Conservation (phyloP, 2,113 vertebrate genomes). For the Agapornis roseicollis region DNA sequence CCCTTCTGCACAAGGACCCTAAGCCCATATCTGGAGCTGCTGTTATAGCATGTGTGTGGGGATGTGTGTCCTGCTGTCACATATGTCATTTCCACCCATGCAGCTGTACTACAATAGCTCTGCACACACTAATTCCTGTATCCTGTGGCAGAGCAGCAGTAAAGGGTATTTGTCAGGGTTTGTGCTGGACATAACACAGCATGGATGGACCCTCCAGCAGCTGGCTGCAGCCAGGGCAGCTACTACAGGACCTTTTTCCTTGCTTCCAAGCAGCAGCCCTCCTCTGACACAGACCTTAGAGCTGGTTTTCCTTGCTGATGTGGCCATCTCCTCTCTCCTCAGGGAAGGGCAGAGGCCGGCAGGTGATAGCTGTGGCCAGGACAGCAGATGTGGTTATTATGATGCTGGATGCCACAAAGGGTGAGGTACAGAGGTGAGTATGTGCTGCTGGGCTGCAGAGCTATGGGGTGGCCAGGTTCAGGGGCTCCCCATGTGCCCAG, state of each 20-base stretch:
- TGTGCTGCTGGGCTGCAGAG: neutral
- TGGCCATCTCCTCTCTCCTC: neutral
- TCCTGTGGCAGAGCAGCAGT: neutral
- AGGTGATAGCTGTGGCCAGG: conserved; percentile 96
- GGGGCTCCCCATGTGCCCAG: neutral
- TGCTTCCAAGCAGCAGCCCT: neutral
- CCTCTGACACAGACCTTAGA: accelerated
- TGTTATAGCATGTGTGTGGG: accelerated
- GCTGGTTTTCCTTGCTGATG: neutral
- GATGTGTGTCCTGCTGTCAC: no score
- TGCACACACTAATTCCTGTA: neutral
- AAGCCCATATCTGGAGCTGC: neutral
- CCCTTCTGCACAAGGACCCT: neutral
- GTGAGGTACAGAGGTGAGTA: conserved; percentile 91
- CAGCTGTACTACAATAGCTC: neutral
- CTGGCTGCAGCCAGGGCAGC: neutral
- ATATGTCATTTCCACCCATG: accelerated
- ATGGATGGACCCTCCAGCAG: neutral
- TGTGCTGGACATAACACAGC: neutral
- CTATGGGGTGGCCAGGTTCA: neutral
- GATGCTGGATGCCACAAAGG: conserved; percentile 99
- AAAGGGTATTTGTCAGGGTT: neutral
- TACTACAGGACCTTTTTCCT: neutral
- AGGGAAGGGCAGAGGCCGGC: conserved; percentile 96
- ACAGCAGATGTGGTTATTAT: conserved; percentile 97